Evolutionary conservation across 2,113 vertebrate species (phyloP).

Genomic region (Gorilla gorilla): DNA sequence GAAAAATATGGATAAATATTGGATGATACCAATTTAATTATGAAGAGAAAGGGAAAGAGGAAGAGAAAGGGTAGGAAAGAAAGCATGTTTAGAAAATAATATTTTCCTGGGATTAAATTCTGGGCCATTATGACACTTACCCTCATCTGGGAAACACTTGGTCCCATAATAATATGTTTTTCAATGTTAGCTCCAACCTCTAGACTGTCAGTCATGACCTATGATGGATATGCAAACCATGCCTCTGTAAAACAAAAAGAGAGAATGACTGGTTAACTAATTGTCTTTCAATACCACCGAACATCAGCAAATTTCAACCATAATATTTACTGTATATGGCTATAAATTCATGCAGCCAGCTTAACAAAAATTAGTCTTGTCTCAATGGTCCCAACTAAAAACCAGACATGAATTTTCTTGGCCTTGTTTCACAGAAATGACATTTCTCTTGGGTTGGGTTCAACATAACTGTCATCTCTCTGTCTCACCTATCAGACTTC

Average conservation of each 20-base stretch:
- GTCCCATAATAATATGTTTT: neutral
- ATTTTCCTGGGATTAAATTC: constrained; percentile 1
- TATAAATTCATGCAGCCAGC: neutral
- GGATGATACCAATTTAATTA: neutral
- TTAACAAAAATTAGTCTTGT: neutral
- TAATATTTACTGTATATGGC: neutral
- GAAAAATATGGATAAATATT: neutral
- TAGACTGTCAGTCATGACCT: neutral
- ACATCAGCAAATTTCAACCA: neutral
- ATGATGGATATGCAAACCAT: neutral
- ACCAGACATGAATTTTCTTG: neutral
- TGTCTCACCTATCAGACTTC: neutral
- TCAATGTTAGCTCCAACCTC: neutral
- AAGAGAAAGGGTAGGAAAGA: neutral
- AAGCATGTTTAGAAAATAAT: neutral
- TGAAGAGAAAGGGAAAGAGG: neutral
- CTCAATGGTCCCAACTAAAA: neutral
- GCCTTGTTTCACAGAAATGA: neutral
- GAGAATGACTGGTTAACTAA: neutral
- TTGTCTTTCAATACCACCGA: neutral
- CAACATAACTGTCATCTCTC: neutral
- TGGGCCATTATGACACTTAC: neutral
- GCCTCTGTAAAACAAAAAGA: neutral
- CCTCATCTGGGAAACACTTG: neutral
- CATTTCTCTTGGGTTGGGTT: neutral